Evolutionary conservation across 1,140 invertebrate species (phyloP).

Genomic region (Drosophila sturtevanti): DNA sequence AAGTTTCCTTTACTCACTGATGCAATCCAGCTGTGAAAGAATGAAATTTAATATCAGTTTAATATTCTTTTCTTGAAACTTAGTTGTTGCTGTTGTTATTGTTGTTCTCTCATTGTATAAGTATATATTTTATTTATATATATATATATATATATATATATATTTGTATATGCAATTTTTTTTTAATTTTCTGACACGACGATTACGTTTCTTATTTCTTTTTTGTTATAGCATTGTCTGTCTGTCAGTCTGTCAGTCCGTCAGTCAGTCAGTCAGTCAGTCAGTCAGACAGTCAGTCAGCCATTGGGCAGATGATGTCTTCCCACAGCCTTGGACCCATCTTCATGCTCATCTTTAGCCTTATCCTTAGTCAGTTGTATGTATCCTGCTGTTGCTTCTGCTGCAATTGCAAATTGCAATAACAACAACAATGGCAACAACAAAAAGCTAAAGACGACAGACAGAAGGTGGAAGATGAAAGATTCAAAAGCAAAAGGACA

Average conservation of each 20-base stretch:
- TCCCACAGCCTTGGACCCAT: neutral
- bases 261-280: neutral
- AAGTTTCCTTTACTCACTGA: neutral
- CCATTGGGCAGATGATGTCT: constrained; percentile 15
- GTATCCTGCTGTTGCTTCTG: neutral
- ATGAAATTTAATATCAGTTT: constrained; percentile 15
- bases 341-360: neutral
- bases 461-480: neutral
- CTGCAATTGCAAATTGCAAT: constrained; percentile 16
- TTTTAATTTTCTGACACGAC: constrained; percentile 23
- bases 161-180: neutral
- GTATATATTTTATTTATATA: neutral
- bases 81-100: neutral
- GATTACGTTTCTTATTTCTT: constrained; percentile 25
- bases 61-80: constrained; percentile 10
- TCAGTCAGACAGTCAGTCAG: constrained; percentile 9
- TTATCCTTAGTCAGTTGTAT: neutral
- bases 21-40: neutral
- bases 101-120: no score
- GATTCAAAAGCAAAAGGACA: neutral
- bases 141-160: neutral
- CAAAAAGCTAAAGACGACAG: neutral
- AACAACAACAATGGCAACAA: constrained; percentile 7
- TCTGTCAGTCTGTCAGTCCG: neutral
- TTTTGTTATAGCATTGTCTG: constrained; percentile 12